Evolutionary conservation across 2,797 vertebrate genomes (phyloP).

Genomic region (Sebastes umbrosus): DNA sequence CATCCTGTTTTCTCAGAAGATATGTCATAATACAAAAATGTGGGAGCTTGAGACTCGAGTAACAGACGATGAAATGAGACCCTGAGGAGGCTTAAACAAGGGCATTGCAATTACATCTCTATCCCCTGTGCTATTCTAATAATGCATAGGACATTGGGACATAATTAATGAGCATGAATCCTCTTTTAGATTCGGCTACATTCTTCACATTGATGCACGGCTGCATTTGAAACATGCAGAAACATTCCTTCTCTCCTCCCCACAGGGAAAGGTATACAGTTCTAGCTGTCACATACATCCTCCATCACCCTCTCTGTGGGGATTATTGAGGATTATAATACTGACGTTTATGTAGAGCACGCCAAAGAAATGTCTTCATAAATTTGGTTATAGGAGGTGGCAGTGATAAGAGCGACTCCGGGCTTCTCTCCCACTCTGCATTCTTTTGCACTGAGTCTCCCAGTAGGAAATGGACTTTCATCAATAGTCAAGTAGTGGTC

Average conservation of each 20-base stretch:
- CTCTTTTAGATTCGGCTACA: conserved; percentile 36
- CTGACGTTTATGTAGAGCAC: conserved; percentile 34
- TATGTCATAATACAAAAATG: not conserved
- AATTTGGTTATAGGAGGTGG: conserved; percentile 63
- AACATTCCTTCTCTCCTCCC: conserved; percentile 40
- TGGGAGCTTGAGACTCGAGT: not conserved
- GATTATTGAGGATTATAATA: conserved; percentile 71
- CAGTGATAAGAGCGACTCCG: conserved; percentile 56
- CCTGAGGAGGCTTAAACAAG: not conserved
- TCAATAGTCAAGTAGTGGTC: conserved; percentile 6
- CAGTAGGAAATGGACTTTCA: conserved; percentile 30
- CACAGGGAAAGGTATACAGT: conserved; percentile 16
- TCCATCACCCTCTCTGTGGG: conserved; percentile 53
- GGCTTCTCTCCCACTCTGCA: conserved; percentile 32
- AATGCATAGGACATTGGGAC: not conserved
- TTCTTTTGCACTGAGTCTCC: conserved; percentile 44
- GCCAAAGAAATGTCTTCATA: conserved; percentile 68
- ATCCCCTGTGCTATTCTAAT: conserved; percentile 3
- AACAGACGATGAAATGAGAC: not conserved
- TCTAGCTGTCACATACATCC: conserved; percentile 54
- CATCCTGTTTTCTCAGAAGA: not conserved
- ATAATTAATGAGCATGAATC: conserved; percentile 35
- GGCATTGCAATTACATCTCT: not conserved
- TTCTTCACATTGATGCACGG: conserved; percentile 53
- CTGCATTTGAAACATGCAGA: conserved; percentile 19